Percentiles rank a stretch among this genome's conserved stretches.
These are phyloP conservation scores for Catocala fraxini DNA, from an alignment of 2,888 invertebrate species.

Conservation along the genomic window DNA sequence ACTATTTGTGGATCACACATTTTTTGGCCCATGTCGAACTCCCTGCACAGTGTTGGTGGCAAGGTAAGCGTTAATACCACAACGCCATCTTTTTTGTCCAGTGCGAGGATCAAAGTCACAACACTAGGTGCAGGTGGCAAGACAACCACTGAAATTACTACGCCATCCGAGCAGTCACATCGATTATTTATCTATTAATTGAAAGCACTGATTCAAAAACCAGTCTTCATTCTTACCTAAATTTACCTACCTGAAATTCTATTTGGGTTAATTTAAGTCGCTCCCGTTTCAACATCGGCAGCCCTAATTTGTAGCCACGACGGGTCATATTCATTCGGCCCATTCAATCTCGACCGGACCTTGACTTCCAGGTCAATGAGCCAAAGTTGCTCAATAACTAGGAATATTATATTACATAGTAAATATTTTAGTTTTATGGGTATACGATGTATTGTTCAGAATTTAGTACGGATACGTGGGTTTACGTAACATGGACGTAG, in stretches of 20 bases:
- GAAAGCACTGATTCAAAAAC: not conserved
- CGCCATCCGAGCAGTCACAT: no score
- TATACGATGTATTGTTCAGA: not conserved
- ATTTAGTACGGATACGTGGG: not conserved
- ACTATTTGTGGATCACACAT: no score
- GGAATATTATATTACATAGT: slow-evolving; percentile 19
- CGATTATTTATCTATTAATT: no score
- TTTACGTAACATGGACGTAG: no score
- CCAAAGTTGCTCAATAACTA: slow-evolving; percentile 22
- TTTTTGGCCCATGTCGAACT: no score
- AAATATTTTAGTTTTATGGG: slow-evolving; percentile 17
- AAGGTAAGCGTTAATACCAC: no score
- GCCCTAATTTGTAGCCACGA: slow-evolving; percentile 6
- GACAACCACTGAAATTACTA: no score
- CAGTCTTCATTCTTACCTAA: not conserved
- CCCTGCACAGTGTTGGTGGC: no score
- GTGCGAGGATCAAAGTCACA: no score
- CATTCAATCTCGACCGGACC: slow-evolving; percentile 21
- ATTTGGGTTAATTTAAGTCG: slow-evolving; percentile 10
- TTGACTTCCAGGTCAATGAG: slow-evolving; percentile 30
- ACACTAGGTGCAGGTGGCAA: no score
- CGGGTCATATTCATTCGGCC: slow-evolving; percentile 22
- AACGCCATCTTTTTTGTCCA: no score
- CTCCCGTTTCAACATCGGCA: slow-evolving; percentile 17
- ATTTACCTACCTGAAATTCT: not conserved